phyloP scores from a whole-genome alignment of 2,888 invertebrate genomes.

The Scaptomyza flava region DNA sequence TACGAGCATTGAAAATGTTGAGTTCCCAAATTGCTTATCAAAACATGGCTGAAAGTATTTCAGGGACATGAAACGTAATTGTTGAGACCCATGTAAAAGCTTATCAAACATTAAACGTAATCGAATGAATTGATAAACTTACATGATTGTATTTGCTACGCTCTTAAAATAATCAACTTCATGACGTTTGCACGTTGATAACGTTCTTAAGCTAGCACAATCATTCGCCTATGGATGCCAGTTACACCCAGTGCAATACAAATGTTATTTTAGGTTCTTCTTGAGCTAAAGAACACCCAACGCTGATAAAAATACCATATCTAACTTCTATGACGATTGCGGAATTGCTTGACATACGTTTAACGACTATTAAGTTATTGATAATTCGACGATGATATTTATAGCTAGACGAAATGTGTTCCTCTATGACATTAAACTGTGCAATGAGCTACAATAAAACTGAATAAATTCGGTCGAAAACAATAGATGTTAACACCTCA shows the following conservation, averaged over 20 bases:
- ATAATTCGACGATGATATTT: conserved; percentile 12
- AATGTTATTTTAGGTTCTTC: too few relatives aligned
- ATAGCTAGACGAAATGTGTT: conserved; percentile 21
- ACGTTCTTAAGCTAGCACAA: conserved; percentile 1
- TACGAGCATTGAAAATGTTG: neutral
- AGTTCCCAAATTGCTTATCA: conserved; percentile 15
- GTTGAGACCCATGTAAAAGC: conserved; percentile 9
- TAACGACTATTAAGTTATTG: conserved; percentile 6
- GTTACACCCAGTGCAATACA: too few relatives aligned
- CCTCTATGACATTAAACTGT: conserved; percentile 21
- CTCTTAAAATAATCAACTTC: conserved; percentile 7
- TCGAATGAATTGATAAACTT: conserved; percentile 19
- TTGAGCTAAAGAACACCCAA: neutral
- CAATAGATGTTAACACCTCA: conserved; percentile 43
- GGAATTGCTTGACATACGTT: neutral
- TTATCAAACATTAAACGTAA: conserved; percentile 8
- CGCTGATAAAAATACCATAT: neutral
- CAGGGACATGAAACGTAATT: conserved; percentile 25
- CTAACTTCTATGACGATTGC: neutral
- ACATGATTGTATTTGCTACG: neutral
- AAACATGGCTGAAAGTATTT: conserved; percentile 22
- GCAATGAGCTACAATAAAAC: conserved; percentile 12
- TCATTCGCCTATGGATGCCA: too few relatives aligned
- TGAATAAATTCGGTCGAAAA: conserved; percentile 15
- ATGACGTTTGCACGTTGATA: conserved; percentile 21